Evolutionary conservation across 2,113 vertebrate species (phyloP).

Genomic region (Corythoichthys intestinalis): DNA sequence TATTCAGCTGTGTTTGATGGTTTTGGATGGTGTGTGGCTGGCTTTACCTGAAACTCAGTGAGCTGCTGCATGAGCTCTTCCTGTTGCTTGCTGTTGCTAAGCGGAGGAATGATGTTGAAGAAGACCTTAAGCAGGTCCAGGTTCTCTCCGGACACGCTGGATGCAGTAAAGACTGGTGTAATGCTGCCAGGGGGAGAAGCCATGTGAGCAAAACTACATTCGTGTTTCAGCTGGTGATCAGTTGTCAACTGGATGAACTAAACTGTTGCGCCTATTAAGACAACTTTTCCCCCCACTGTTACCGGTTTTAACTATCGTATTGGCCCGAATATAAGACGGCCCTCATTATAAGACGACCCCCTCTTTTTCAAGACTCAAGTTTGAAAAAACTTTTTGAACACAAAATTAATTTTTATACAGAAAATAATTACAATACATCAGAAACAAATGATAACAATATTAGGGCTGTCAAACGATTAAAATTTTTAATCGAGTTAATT

Average conservation of each 20-base stretch:
- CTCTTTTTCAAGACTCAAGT: too few relatives aligned
- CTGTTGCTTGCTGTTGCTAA: slow-evolving; percentile 96
- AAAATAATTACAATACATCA: too few relatives aligned
- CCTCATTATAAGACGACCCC: too few relatives aligned
- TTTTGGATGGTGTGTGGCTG: too few relatives aligned
- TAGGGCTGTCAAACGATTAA: too few relatives aligned
- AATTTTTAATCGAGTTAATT: too few relatives aligned
- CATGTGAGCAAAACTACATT: background rate
- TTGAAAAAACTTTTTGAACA: too few relatives aligned
- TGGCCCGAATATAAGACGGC: too few relatives aligned
- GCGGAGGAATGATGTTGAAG: slow-evolving; percentile 94
- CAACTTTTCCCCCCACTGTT: background rate
- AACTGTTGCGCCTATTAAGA: background rate
- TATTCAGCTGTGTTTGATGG: background rate
- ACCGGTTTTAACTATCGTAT: background rate
- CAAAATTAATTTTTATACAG: too few relatives aligned
- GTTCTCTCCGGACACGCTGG: slow-evolving; percentile 93
- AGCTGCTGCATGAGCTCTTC: slow-evolving; percentile 98
- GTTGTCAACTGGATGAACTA: background rate
- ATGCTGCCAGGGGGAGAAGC: slow-evolving; percentile 69
- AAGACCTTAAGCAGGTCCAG: slow-evolving; percentile 94
- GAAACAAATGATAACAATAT: too few relatives aligned
- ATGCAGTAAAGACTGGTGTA: slow-evolving; percentile 94
- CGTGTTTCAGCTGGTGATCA: background rate
- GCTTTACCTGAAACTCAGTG: slow-evolving; percentile 90